phyloP scores from a whole-genome alignment of 2,113 vertebrate genomes.

The Nothobranchius kuhntae region DNA sequence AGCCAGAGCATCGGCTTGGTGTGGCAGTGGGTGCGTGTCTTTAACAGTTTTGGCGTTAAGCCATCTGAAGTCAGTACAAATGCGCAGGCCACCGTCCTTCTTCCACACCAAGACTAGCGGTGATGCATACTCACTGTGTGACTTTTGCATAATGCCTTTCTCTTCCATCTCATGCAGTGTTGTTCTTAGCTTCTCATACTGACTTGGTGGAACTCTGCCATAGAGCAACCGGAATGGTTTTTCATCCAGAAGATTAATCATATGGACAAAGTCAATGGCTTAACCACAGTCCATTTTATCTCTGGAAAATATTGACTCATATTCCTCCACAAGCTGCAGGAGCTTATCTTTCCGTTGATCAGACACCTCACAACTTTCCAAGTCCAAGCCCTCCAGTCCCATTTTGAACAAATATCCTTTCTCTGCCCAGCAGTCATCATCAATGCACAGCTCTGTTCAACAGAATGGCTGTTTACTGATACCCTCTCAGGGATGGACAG shows the following conservation, averaged over 20 bases:
- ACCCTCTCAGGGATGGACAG: too few species aligned
- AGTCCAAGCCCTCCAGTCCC: too few species aligned
- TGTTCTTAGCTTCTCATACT: conserved; percentile 1
- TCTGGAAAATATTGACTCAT: conserved; percentile 8
- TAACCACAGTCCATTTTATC: conserved; percentile 27
- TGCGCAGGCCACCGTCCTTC: neutral
- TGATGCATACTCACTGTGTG: neutral
- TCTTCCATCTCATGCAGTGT: conserved; percentile 6
- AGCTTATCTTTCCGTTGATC: neutral
- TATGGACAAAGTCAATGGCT: conserved; percentile 1
- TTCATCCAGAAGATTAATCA: conserved; percentile 6
- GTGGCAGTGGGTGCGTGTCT: conserved; percentile 24
- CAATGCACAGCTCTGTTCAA: too few species aligned
- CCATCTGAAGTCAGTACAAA: neutral
- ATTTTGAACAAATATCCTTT: too few species aligned
- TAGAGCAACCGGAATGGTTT: conserved; percentile 1
- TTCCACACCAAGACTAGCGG: neutral
- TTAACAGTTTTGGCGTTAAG: conserved; percentile 18
- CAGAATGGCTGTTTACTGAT: too few species aligned
- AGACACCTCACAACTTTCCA: neutral
- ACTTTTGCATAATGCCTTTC: conserved; percentile 7
- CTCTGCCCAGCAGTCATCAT: too few species aligned
- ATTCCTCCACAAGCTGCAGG: neutral
- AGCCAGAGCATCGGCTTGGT: conserved; percentile 11
- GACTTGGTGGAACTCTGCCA: neutral